Evolutionary conservation across 2,113 vertebrate species (phyloP).

Genomic region (Polypterus bichir): DNA sequence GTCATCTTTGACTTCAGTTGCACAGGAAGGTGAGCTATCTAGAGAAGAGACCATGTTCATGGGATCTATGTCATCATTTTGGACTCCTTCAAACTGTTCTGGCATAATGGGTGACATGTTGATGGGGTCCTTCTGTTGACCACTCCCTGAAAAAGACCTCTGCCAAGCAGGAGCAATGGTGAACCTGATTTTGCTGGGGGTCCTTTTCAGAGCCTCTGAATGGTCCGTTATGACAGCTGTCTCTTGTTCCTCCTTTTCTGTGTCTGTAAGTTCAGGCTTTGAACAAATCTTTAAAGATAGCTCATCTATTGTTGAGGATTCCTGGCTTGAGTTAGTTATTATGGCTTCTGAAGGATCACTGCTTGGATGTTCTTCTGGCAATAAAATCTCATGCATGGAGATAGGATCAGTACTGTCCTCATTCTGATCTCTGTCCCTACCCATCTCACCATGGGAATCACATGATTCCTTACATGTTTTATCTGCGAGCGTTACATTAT

Average conservation of each 20-base stretch:
- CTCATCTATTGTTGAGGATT: too few species aligned
- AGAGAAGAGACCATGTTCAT: too few species aligned
- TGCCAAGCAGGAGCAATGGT: constrained; percentile 53
- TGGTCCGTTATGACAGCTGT: background rate
- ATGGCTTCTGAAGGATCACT: too few species aligned
- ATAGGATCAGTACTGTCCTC: too few species aligned
- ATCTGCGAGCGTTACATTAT: too few species aligned
- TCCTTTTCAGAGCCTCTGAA: constrained; percentile 1
- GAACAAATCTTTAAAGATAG: background rate
- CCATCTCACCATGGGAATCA: too few species aligned
- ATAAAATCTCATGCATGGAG: too few species aligned
- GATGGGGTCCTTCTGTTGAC: constrained; percentile 29
- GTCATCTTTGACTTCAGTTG: constrained; percentile 15
- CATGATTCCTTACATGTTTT: too few species aligned
- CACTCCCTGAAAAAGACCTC: constrained; percentile 39
- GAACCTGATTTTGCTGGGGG: constrained; percentile 31
- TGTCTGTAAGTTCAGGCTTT: constrained; percentile 11
- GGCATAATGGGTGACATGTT: constrained; percentile 23
- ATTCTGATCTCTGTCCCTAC: too few species aligned
- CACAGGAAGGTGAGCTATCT: too few species aligned
- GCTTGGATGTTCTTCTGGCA: too few species aligned
- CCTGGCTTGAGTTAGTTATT: too few species aligned
- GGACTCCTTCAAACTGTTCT: constrained; percentile 26
- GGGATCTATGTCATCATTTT: constrained; percentile 1
- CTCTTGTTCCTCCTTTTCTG: constrained; percentile 5